A percentile compares a stretch with the other conserved stretches of the same genome.
Conservation (phyloP, 2,888 invertebrate genomes). For the Malthinus seriepunctatus region DNA sequence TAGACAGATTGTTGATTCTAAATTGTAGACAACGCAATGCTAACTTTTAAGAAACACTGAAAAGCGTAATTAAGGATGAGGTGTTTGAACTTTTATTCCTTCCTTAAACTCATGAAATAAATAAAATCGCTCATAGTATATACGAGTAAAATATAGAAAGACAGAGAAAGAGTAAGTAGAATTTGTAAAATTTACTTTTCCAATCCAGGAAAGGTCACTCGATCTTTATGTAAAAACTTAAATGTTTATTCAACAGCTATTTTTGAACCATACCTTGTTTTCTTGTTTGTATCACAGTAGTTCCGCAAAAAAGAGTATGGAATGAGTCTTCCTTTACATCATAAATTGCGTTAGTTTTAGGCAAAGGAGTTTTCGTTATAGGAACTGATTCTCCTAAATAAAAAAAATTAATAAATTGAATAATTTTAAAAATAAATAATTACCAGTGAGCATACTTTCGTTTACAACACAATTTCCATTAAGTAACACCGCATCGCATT, state of each 20-base stretch:
- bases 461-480: conserved; percentile 88
- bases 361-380: conserved; percentile 88
- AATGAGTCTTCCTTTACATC: conserved; percentile 83
- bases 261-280: conserved; percentile 67
- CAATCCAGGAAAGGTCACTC: too few species aligned
- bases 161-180: background rate
- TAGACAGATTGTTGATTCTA: too few species aligned
- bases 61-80: too few species aligned
- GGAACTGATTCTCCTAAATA: conserved; percentile 86
- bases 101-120: too few species aligned
- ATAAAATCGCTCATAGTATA: too few species aligned
- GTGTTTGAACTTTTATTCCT: too few species aligned
- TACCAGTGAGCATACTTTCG: conserved; percentile 94
- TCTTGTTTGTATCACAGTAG: conserved; percentile 86
- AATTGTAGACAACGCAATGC: too few species aligned
- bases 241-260: background rate
- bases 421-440: conserved; percentile 12
- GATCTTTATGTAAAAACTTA: background rate
- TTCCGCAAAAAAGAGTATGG: conserved; percentile 89
- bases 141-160: too few species aligned
- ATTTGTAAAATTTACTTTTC: too few species aligned
- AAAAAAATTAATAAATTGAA: conserved; percentile 26
- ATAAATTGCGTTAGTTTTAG: conserved; percentile 68
- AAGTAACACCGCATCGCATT: conserved; percentile 88
- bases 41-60: too few species aligned